Evolutionary conservation across 1,140 invertebrate genomes (phyloP).

Genomic region (Batillaria attramentaria): DNA sequence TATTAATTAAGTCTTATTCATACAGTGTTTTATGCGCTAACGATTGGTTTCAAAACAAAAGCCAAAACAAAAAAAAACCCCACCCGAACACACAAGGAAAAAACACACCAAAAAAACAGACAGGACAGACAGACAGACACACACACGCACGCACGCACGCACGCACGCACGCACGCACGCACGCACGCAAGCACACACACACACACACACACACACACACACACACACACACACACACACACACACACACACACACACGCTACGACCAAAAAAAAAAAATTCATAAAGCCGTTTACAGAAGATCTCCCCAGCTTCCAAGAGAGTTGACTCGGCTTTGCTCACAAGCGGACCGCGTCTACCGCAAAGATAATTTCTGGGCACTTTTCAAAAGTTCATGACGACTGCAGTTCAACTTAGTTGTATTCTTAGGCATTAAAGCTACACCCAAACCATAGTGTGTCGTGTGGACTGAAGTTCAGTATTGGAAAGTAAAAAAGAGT

Average conservation of each 20-base stretch:
- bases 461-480: background rate
- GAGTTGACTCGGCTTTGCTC: background rate
- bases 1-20: no score
- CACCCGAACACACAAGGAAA: no score
- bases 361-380: background rate
- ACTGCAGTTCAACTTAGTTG: background rate
- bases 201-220: background rate
- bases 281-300: background rate
- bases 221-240: background rate
- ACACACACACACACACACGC: background rate
- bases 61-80: no score
- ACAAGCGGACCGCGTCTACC: background rate
- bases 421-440: background rate
- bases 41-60: no score
- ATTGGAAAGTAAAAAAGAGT: no score
- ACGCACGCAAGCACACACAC: background rate
- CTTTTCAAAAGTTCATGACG: background rate
- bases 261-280: background rate
- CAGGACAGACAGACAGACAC: slow-evolving; percentile 11
- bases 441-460: background rate
- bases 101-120: slow-evolving; percentile 14
- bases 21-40: no score
- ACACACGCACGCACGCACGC: background rate
- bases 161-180: slow-evolving; percentile 10
- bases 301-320: background rate